phyloP scores from a whole-genome alignment of 1,140 invertebrate species.

The Drosophila leontia region DNA sequence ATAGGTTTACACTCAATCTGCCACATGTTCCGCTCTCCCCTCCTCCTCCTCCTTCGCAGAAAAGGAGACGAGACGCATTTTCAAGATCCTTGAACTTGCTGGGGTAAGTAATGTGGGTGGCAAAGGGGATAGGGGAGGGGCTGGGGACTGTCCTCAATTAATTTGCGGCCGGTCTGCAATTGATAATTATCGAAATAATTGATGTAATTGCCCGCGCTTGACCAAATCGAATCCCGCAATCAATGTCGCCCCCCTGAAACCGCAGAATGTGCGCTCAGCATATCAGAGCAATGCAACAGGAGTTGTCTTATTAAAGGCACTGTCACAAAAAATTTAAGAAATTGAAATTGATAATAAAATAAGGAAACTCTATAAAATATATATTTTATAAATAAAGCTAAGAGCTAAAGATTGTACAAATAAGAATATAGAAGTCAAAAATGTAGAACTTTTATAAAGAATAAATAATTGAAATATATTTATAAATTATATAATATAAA shows the following conservation, averaged over 20 bases:
- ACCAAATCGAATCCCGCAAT: slow-evolving; percentile 50
- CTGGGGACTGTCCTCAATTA: slow-evolving; percentile 12
- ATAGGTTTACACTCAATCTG: slow-evolving; percentile 82
- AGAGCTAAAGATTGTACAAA: no score
- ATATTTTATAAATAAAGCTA: no score
- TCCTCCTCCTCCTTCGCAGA: neutral
- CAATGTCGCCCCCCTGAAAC: slow-evolving; percentile 22
- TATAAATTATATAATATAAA: no score
- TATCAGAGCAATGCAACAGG: slow-evolving; percentile 25
- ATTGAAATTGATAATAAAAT: neutral
- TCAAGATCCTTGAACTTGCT: slow-evolving; percentile 10
- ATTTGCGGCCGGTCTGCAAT: slow-evolving; percentile 40
- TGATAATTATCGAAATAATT: slow-evolving; percentile 55
- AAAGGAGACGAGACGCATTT: slow-evolving; percentile 16
- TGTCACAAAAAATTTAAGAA: neutral
- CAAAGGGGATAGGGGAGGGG: neutral
- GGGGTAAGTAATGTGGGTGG: neutral
- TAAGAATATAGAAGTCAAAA: no score
- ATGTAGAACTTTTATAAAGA: no score
- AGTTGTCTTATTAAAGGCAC: slow-evolving; percentile 41
- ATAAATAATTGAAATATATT: no score
- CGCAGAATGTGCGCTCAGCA: slow-evolving; percentile 33
- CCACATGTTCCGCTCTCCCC: neutral
- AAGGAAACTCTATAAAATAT: no score
- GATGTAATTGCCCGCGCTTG: slow-evolving; percentile 51